These are phyloP conservation scores for Thamnophis elegans DNA, from an alignment of 2,797 vertebrate genomes.

Conservation along the genomic window DNA sequence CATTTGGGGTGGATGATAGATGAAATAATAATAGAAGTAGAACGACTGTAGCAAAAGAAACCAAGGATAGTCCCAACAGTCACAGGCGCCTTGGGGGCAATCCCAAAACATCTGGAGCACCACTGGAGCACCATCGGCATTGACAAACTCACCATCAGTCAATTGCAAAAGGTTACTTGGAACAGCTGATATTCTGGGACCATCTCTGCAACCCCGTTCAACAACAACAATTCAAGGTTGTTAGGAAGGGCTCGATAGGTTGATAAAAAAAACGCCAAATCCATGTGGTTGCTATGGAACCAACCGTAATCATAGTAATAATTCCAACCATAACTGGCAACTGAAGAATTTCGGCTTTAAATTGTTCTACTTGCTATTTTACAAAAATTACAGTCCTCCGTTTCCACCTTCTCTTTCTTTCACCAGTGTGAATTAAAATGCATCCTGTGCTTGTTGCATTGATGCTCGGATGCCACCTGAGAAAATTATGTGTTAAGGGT, in stretches of 20 bases:
- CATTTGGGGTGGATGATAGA: not conserved
- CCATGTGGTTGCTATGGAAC: not conserved
- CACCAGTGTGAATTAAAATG: not conserved
- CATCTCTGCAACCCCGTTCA: not conserved
- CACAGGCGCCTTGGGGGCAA: no score
- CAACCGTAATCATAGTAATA: not conserved
- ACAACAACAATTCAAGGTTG: not conserved
- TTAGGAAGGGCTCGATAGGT: not conserved
- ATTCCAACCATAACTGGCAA: not conserved
- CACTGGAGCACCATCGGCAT: not conserved
- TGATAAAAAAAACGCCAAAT: not conserved
- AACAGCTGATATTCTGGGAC: not conserved
- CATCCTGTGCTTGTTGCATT: not conserved
- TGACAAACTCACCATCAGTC: not conserved
- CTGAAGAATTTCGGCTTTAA: not conserved
- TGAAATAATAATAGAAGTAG: not conserved
- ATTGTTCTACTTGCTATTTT: not conserved
- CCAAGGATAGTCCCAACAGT: no score
- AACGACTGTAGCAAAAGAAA: not conserved
- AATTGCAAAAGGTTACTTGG: not conserved
- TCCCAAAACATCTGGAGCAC: not conserved
- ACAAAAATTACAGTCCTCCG: not conserved
- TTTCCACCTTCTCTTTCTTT: not conserved
- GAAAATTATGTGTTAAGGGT: not conserved
- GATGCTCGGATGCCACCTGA: not conserved